Evolutionary conservation across 2,113 vertebrate genomes (phyloP), one percentile per base, ranked within the genome.

Genomic region (Choloepus hoffmanni): DNA sequence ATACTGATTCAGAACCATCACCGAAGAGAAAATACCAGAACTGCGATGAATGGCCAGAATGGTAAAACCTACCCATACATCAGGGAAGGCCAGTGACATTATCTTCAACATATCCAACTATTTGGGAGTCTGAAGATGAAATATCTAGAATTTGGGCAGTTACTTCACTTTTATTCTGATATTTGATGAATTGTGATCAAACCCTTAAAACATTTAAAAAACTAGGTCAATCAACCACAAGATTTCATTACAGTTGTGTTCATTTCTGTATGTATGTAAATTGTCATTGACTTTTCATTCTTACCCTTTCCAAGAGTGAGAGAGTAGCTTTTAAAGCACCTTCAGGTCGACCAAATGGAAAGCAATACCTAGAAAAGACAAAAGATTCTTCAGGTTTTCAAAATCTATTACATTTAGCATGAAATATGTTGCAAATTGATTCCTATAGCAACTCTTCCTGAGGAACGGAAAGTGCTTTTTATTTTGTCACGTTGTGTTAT

Each of bases 271-370:
- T 18, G 0, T 83, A 85, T 84, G 53, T 85, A 88, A 88, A 43
- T 11, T 92, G 15, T 30, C 21, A 96, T 95, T 48, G 67, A 16
- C 24, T 36, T 85, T 92, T 92, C 74, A 26, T 28, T 97, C 99
- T 98, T 98, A 99, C 99, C 98, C 99, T 98, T 98, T 99, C 99
- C 95, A 99, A 98, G 86, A 99, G 98, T 0, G 99, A 99, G 28
- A 99, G 97, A 24, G 99, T 99, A 83, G 99, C 99, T 98, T 99
- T 99, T 85, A 99, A 98, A 4, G 99, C 99, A 92, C 99, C 99
- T 98, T 99, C 99, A 50, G 99, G 99, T 67, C 99, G 99, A 97
- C 99, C 99, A 98, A 99, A 99, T 53, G 99, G 99, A 98, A 99
- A 99, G 98, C 99, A 99, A 97, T 99, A 99, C 98, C 99, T 99